Conservation (phyloP, 1,140 invertebrate genomes). For the Melitaea cinxia region DNA sequence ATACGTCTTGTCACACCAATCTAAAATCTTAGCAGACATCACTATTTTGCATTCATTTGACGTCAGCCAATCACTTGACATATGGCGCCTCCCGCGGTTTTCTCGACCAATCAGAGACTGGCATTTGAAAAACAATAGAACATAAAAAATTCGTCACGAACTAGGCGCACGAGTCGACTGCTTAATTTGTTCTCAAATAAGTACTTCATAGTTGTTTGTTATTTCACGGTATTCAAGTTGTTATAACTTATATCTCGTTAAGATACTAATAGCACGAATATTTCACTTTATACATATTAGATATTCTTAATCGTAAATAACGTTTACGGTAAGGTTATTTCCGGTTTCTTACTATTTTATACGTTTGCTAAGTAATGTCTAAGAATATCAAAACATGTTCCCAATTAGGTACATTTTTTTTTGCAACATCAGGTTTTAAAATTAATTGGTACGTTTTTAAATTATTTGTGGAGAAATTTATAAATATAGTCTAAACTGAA, state of each 20-base stretch:
- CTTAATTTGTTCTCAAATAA: constrained; percentile 44
- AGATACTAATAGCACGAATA: constrained; percentile 36
- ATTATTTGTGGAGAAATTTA: too few species aligned
- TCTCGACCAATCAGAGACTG: constrained; percentile 54
- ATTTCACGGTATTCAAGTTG: constrained; percentile 44
- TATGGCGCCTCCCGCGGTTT: constrained; percentile 58
- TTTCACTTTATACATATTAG: constrained; percentile 12
- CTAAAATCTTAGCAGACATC: constrained; percentile 68
- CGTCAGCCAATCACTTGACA: constrained; percentile 54
- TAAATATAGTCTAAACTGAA: too few species aligned
- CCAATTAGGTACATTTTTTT: too few species aligned
- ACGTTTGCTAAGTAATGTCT: neutral
- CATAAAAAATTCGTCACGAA: constrained; percentile 75
- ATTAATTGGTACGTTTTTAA: too few species aligned
- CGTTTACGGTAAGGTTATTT: neutral
- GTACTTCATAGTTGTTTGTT: constrained; percentile 33
- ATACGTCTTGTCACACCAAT: constrained; percentile 68
- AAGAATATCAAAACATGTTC: too few species aligned
- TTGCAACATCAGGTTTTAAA: too few species aligned
- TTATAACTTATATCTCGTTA: constrained; percentile 41
- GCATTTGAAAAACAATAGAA: constrained; percentile 80
- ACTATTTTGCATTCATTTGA: constrained; percentile 71
- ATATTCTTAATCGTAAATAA: constrained; percentile 1
- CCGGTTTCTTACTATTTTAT: neutral
- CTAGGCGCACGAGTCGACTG: constrained; percentile 57